Evolutionary conservation across 1,140 invertebrate species (phyloP).

Genomic region (Samia ricini): DNA sequence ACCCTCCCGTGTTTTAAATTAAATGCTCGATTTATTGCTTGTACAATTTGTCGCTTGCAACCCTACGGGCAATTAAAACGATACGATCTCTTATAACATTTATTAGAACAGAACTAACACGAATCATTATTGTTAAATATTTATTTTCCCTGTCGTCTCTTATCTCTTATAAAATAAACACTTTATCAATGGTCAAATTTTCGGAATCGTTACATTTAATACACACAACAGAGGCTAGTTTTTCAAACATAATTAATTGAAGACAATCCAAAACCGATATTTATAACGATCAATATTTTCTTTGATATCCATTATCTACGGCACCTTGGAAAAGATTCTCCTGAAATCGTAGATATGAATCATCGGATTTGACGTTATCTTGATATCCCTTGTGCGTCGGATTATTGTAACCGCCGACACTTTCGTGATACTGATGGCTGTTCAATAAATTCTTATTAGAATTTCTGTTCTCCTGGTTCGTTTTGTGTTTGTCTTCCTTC

Average conservation of each 20-base stretch:
- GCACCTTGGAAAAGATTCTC: constrained; percentile 67
- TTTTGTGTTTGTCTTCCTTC: constrained; percentile 62
- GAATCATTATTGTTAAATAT: constrained; percentile 38
- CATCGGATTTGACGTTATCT: constrained; percentile 55
- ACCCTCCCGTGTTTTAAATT: constrained; percentile 73
- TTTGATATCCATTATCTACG: constrained; percentile 68
- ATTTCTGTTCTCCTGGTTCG: constrained; percentile 33
- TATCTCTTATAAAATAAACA: constrained; percentile 26
- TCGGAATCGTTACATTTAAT: constrained; percentile 9
- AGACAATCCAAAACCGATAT: constrained; percentile 26
- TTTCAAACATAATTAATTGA: constrained; percentile 24
- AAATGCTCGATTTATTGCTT: constrained; percentile 72
- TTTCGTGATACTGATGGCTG: constrained; percentile 73
- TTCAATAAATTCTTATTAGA: constrained; percentile 61
- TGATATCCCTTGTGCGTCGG: constrained; percentile 60
- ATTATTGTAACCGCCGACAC: constrained; percentile 44
- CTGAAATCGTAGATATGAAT: constrained; percentile 65
- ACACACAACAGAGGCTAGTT: constrained; percentile 24
- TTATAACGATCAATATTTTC: constrained; percentile 50
- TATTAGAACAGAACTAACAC: constrained; percentile 59
- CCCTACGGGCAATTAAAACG: constrained; percentile 66
- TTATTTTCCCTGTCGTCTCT: constrained; percentile 8
- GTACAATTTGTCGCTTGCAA: constrained; percentile 70
- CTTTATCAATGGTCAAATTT: constrained; percentile 1
- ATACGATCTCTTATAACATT: constrained; percentile 61